Evolutionary conservation across 64 coral and sea anemone species (phyloP).

Genomic region (Stichodactyla mertensii): DNA sequence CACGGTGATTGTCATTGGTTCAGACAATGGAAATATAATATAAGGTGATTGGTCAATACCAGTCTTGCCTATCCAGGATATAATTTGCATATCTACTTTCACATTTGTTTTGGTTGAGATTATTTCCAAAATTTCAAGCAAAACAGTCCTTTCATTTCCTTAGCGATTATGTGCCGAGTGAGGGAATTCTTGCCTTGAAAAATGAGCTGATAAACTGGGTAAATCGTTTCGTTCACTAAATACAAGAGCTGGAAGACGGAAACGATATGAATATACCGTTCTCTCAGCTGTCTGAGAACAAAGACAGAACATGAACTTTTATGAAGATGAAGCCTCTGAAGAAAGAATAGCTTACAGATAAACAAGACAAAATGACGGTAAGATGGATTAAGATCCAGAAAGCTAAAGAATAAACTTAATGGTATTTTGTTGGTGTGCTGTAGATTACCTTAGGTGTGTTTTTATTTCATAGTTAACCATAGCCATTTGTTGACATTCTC

Average conservation of each 20-base stretch:
- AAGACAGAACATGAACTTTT: not conserved
- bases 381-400: not conserved
- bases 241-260: not conserved
- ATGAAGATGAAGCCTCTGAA: not conserved
- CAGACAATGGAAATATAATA: not conserved
- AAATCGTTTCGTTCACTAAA: not conserved
- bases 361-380: not conserved
- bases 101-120: not conserved
- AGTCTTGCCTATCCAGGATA: not conserved
- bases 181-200: not conserved
- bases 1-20: not conserved
- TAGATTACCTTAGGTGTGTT: not conserved
- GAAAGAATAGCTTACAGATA: not conserved
- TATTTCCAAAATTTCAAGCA: not conserved
- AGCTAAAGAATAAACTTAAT: not conserved
- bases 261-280: not conserved
- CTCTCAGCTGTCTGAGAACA: not conserved
- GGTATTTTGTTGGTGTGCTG: not conserved
- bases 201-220: not conserved
- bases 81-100: constrained; percentile 7
- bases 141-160: not conserved
- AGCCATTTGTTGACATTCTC: too few relatives aligned
- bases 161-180: not conserved
- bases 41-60: not conserved
- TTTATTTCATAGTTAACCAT: too few relatives aligned